Conservation (phyloP, 2,797 vertebrate species). For the Sebastes hubbsi region DNA sequence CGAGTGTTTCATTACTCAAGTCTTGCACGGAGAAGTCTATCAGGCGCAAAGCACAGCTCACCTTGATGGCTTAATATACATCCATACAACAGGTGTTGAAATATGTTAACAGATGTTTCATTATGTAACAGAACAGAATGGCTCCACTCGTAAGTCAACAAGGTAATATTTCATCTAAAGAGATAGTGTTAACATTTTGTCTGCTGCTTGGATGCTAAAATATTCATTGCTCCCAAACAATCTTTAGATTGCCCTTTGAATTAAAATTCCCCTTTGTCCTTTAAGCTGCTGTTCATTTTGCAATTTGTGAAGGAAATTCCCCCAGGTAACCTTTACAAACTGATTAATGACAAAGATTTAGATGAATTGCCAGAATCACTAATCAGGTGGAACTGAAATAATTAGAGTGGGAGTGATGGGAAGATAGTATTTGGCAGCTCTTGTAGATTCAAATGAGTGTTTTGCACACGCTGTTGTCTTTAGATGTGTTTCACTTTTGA, state of each 20-base stretch:
- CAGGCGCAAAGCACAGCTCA: slow-evolving; percentile 55
- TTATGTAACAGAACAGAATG: slow-evolving; percentile 70
- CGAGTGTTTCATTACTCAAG: slow-evolving; percentile 60
- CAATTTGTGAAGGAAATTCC: slow-evolving; percentile 62
- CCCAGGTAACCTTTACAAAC: slow-evolving; percentile 71
- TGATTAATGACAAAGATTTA: slow-evolving; percentile 74
- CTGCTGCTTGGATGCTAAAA: slow-evolving; percentile 58
- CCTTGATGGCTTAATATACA: slow-evolving; percentile 71
- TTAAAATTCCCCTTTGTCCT: slow-evolving; percentile 69
- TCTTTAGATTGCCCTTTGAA: slow-evolving; percentile 74
- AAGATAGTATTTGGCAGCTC: slow-evolving; percentile 28
- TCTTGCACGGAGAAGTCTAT: slow-evolving; percentile 52
- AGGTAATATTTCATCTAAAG: slow-evolving; percentile 70
- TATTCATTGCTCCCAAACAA: slow-evolving; percentile 74
- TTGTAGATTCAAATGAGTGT: slow-evolving; percentile 20
- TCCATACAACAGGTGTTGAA: slow-evolving; percentile 70
- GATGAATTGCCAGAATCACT: slow-evolving; percentile 66
- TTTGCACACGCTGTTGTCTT: slow-evolving; percentile 13
- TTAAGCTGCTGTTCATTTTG: slow-evolving; percentile 72
- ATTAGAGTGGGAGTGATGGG: slow-evolving; percentile 42
- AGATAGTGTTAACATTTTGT: slow-evolving; percentile 73
- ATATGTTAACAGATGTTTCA: slow-evolving; percentile 74
- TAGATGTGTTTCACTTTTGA: slow-evolving; percentile 20
- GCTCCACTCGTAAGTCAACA: slow-evolving; percentile 68
- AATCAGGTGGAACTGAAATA: slow-evolving; percentile 69